Conservation (phyloP, 2,797 vertebrate species). For the Enteromius unitaeniatus region DNA sequence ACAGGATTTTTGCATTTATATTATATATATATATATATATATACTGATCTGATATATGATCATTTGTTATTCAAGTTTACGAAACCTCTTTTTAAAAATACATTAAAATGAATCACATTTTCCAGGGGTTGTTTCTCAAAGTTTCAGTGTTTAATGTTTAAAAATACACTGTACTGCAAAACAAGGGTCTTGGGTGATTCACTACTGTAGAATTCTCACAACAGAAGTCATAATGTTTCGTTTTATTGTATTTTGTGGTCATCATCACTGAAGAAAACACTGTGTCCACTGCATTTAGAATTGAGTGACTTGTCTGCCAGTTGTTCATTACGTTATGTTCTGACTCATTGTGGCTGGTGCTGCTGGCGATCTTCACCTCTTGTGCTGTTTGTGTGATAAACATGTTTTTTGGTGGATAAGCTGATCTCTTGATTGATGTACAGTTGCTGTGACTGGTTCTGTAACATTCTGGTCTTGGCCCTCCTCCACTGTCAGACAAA, state of each 20-base stretch:
- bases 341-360: background rate
- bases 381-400: conserved; percentile 15
- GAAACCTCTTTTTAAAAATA: background rate
- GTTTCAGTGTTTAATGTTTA: background rate
- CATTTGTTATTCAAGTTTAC: background rate
- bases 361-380: background rate
- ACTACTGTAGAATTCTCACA: conserved; percentile 5
- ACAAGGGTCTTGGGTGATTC: background rate
- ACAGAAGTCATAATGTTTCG: background rate
- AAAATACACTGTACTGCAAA: background rate
- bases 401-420: conserved; percentile 15
- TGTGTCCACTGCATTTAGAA: background rate
- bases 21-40: background rate
- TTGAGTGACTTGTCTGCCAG: background rate
- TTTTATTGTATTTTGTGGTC: background rate
- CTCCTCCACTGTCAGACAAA: conserved; percentile 18
- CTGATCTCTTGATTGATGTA: conserved; percentile 37
- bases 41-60: background rate
- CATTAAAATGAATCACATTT: background rate
- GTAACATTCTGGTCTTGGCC: conserved; percentile 23
- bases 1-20: background rate
- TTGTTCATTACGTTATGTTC: conserved; percentile 10
- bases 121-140: no score
- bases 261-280: background rate
- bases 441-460: conserved; percentile 8